These are phyloP conservation scores for Nemopilema nomurai DNA, from an alignment of 30 jellyfish, hydroid and myxozoan species.

Conservation along the genomic window DNA sequence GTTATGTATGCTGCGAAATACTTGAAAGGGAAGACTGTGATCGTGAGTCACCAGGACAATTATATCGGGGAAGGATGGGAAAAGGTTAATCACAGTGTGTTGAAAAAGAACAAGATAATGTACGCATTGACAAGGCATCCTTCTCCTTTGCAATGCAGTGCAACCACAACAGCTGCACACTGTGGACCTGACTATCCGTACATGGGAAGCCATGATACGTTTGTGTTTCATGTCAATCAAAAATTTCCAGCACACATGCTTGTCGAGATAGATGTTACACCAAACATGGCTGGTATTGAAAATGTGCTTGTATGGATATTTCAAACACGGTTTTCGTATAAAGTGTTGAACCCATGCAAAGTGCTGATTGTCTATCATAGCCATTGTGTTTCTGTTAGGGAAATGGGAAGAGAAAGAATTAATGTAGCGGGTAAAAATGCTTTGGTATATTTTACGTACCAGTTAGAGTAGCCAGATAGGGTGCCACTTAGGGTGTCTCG, in stretches of 20 bases:
- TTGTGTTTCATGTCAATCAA: conserved; percentile 56
- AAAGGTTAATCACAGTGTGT: conserved; percentile 44
- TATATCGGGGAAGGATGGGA: conserved; percentile 91
- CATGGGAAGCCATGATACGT: conserved; percentile 83
- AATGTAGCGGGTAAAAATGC: conserved; percentile 46
- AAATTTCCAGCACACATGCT: conserved; percentile 18
- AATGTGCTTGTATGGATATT: conserved; percentile 77
- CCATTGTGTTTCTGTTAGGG: conserved; percentile 75
- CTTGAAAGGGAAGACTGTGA: conserved; percentile 58
- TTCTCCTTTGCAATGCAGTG: conserved; percentile 56
- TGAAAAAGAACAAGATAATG: conserved; percentile 50
- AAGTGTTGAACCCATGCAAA: conserved; percentile 71
- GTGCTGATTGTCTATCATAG: conserved; percentile 62
- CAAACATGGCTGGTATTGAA: conserved; percentile 71
- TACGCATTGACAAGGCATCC: conserved; percentile 89
- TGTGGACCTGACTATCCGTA: conserved; percentile 56
- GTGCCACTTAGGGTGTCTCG: no score
- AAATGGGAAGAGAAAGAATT: conserved; percentile 68
- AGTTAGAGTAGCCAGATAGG: background rate
- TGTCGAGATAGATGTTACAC: conserved; percentile 68
- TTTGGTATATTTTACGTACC: conserved; percentile 39
- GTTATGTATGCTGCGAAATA: conserved; percentile 66
- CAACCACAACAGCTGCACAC: conserved; percentile 37
- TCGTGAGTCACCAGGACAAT: conserved; percentile 79
- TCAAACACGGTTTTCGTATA: conserved; percentile 45